Percentiles rank a stretch among this genome's conserved stretches.
Evolutionary conservation across 2,888 invertebrate species (phyloP).

Genomic region (Sialis lutaria): DNA sequence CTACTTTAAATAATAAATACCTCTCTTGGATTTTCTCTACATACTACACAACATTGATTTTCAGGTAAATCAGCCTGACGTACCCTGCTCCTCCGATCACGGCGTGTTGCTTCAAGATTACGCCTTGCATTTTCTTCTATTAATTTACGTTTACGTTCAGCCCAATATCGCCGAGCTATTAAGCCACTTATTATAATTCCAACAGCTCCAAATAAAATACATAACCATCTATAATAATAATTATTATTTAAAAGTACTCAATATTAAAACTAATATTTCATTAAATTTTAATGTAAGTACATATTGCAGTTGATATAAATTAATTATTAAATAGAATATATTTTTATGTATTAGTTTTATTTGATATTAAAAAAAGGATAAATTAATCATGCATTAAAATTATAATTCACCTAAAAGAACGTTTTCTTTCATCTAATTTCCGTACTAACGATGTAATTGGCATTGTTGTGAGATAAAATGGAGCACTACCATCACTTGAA

Average conservation of each 20-base stretch:
- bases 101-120: slow-evolving; percentile 45
- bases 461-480: slow-evolving; percentile 64
- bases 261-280: background rate
- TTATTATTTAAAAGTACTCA: background rate
- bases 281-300: background rate
- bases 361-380: background rate
- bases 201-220: slow-evolving; percentile 34
- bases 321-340: too few species aligned
- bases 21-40: slow-evolving; percentile 68
- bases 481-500: slow-evolving; percentile 42
- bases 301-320: too few species aligned
- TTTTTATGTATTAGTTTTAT: background rate
- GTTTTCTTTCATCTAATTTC: slow-evolving; percentile 51
- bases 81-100: slow-evolving; percentile 43
- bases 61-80: slow-evolving; percentile 41
- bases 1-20: slow-evolving; percentile 19
- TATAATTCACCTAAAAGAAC: slow-evolving; percentile 41
- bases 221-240: slow-evolving; percentile 26
- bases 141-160: slow-evolving; percentile 28
- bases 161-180: slow-evolving; percentile 30
- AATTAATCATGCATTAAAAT: background rate
- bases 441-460: slow-evolving; percentile 57
- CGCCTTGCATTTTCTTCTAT: slow-evolving; percentile 39
- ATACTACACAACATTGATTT: slow-evolving; percentile 66
- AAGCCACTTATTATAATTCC: slow-evolving; percentile 32